Evolutionary conservation across 1,140 invertebrate species (phyloP).

Genomic region (Brachionus paranguensis): DNA sequence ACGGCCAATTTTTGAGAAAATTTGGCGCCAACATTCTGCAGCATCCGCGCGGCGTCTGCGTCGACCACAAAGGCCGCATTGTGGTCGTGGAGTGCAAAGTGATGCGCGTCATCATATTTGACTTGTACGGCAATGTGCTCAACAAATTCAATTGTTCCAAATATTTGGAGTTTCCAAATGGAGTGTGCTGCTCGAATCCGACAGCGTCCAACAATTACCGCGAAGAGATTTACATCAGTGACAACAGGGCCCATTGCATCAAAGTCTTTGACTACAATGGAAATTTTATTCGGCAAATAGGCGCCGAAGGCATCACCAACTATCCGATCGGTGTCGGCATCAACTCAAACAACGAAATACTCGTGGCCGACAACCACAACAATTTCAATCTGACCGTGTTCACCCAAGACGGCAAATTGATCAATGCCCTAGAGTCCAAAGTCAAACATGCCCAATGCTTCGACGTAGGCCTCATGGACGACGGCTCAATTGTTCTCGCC

Average conservation of each 20-base stretch:
- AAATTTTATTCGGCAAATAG: conserved; percentile 90
- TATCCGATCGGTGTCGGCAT: conserved; percentile 98
- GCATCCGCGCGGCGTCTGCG: conserved; percentile 88
- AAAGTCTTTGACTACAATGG: conserved; percentile 99
- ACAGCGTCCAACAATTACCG: conserved; percentile 71
- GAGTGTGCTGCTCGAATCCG: conserved; percentile 67
- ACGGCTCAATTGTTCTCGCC: conserved; percentile 94
- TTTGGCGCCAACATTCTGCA: conserved; percentile 97
- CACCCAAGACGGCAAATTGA: conserved; percentile 78
- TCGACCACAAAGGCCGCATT: conserved; percentile 93
- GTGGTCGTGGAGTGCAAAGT: conserved; percentile 99
- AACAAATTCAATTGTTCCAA: conserved; percentile 98
- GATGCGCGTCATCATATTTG: conserved; percentile 98
- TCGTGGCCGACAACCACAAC: conserved; percentile 99
- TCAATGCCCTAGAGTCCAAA: conserved; percentile 95
- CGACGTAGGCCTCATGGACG: conserved; percentile 96
- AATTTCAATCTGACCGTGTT: conserved; percentile 97
- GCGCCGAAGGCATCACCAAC: conserved; percentile 95
- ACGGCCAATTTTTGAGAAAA: conserved; percentile 96
- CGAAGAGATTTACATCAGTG: conserved; percentile 98
- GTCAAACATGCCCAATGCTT: conserved; percentile 99
- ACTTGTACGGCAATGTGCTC: conserved; percentile 88
- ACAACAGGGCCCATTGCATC: conserved; percentile 97
- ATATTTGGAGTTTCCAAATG: conserved; percentile 96
- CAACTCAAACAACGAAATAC: conserved; percentile 86